Evolutionary conservation across 2,797 vertebrate species (phyloP), one percentile per base, ranked within the genome.

Genomic region (Sebastolobus alascanus): DNA sequence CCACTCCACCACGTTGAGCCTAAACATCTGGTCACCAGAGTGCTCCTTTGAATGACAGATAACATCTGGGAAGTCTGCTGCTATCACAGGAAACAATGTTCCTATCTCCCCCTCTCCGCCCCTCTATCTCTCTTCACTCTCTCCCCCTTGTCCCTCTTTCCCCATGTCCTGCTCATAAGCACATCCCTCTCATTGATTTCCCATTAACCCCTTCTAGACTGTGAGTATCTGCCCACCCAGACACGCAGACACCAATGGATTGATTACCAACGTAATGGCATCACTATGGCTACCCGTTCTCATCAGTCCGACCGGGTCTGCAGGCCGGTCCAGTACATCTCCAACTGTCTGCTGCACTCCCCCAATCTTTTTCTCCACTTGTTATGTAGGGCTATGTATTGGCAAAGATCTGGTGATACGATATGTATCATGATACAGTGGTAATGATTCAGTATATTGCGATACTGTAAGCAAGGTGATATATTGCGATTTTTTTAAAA

Each of bases 51-150:
- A 96, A 92, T 96, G 95, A 96, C 94, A 94, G 95, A 96, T 95
- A 96, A 95, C 96, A 96, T 96, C 95, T 95, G 95, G 93, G 93
- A 95, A 94, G 94, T 94, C 93, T 95, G 94, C 94, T 93, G 90
- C 93, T 96, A 96, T 96, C 95, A 96, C 93, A 96, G 92, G 90
- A 95, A 95, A 96, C 96, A 95, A 91, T 93, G 92, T 93, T 93
- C 85, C 92, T 90, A 91, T 94, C 92, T 88, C 59, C 71, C 85
- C 87, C 79, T 87, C 80, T 82, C 85, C 73, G 66, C 88, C 75
- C 78, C 79, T 82, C 86, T 82, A 77, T 79, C 75, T 73, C 81
- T 79, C 80, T 68, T 70, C 75, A 69, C 71, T 74, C 82, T 74
- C 76, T 77, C 82, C 81, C 70, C 63, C 80, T 61, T 81, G 79